Conservation (phyloP, 2,113 vertebrate species). For the Ciconia maguari region DNA sequence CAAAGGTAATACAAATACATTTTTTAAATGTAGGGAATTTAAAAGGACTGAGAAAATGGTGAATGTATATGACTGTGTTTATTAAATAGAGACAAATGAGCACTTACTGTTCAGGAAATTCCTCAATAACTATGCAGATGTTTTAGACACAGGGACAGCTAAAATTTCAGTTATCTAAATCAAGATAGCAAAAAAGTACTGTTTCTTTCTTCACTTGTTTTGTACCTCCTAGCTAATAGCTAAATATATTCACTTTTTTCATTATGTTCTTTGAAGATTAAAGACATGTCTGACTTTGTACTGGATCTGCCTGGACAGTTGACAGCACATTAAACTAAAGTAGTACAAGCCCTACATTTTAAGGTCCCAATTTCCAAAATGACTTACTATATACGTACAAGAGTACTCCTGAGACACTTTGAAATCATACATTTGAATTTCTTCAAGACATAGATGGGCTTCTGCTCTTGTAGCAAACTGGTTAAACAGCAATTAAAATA, state of each 20-base stretch:
- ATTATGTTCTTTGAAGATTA: conserved; percentile 69
- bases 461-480: not conserved
- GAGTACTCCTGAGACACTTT: not conserved
- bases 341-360: conserved; percentile 47
- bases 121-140: not conserved
- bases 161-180: not conserved
- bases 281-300: conserved; percentile 53
- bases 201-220: conserved; percentile 44
- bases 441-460: not conserved
- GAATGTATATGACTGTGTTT: not conserved
- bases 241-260: conserved; percentile 59
- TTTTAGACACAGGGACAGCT: not conserved
- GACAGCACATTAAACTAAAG: conserved; percentile 67
- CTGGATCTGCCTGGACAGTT: conserved; percentile 28
- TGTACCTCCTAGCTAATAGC: conserved; percentile 62
- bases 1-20: not conserved
- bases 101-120: not conserved
- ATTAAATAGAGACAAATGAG: not conserved
- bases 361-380: conserved; percentile 53
- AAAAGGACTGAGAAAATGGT: not conserved
- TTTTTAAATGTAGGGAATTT: not conserved
- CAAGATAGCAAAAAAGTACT: not conserved
- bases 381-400: not conserved
- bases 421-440: not conserved
- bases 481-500: conserved; percentile 20